Evolutionary conservation across 2,888 invertebrate genomes (phyloP).

Genomic region (Boloria selene): DNA sequence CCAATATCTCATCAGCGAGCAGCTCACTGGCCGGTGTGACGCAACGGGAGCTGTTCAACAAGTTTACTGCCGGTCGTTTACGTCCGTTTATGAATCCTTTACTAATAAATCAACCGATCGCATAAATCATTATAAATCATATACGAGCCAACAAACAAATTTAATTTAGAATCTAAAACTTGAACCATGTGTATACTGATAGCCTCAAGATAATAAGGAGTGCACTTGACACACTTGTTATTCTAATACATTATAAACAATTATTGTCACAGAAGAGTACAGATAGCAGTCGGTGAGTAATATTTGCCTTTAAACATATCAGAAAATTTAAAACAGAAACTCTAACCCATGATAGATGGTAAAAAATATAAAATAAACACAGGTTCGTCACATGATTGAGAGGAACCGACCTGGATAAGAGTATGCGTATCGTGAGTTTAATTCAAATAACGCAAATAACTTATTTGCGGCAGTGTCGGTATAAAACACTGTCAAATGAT

Average conservation of each 20-base stretch:
- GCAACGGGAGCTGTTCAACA: slow-evolving; percentile 6
- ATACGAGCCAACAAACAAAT: background rate
- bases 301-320: too few species aligned
- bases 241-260: background rate
- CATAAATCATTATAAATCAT: slow-evolving; percentile 12
- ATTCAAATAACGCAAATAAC: too few species aligned
- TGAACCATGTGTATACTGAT: background rate
- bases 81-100: slow-evolving; percentile 10
- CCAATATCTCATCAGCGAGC: too few species aligned
- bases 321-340: too few species aligned
- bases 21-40: too few species aligned
- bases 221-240: slow-evolving; percentile 19
- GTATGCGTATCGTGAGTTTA: too few species aligned
- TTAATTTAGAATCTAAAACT: slow-evolving; percentile 6
- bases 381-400: too few species aligned
- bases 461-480: background rate
- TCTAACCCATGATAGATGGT: too few species aligned
- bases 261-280: too few species aligned
- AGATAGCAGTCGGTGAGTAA: too few species aligned
- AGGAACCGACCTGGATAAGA: too few species aligned
- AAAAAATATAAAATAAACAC: too few species aligned
- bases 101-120: slow-evolving; percentile 15
- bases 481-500: slow-evolving; percentile 3
- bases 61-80: slow-evolving; percentile 11
- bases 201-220: slow-evolving; percentile 16